Evolutionary conservation across 2,113 vertebrate genomes (phyloP).

Genomic region (Cephalopholis sonnerati): DNA sequence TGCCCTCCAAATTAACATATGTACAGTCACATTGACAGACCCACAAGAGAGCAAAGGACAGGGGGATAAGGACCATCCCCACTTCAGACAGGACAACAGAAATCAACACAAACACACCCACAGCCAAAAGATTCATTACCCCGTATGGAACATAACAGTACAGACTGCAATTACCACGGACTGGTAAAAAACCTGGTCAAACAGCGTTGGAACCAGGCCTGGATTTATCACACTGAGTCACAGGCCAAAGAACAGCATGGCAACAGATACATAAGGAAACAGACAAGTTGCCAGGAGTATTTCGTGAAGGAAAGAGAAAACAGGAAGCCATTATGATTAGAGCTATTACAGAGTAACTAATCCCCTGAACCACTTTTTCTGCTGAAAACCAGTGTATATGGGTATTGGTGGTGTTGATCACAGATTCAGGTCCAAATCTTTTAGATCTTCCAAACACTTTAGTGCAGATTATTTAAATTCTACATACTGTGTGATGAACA

Average conservation of each 20-base stretch:
- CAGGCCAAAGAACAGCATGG: constrained; percentile 27
- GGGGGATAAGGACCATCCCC: not conserved
- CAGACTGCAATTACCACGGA: not conserved
- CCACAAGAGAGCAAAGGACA: not conserved
- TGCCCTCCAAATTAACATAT: not conserved
- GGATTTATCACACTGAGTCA: constrained; percentile 24
- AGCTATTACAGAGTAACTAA: not conserved
- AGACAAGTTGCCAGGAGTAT: not conserved
- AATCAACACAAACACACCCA: not conserved
- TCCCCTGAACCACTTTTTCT: too few species aligned
- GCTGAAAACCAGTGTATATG: too few species aligned
- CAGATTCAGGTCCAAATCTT: too few species aligned
- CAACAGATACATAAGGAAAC: constrained; percentile 36
- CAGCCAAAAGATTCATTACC: not conserved
- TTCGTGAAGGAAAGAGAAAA: constrained; percentile 2
- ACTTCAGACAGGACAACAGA: not conserved
- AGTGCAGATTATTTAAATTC: too few species aligned
- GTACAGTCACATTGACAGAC: not conserved
- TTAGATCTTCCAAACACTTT: too few species aligned
- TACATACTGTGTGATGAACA: too few species aligned
- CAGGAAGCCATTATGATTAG: not conserved
- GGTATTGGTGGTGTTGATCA: too few species aligned
- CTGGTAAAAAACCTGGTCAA: not conserved
- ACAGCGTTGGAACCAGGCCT: constrained; percentile 25
- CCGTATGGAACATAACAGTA: not conserved